Evolutionary conservation across 2,888 invertebrate genomes (phyloP).

Genomic region (Tyria jacobaeae): DNA sequence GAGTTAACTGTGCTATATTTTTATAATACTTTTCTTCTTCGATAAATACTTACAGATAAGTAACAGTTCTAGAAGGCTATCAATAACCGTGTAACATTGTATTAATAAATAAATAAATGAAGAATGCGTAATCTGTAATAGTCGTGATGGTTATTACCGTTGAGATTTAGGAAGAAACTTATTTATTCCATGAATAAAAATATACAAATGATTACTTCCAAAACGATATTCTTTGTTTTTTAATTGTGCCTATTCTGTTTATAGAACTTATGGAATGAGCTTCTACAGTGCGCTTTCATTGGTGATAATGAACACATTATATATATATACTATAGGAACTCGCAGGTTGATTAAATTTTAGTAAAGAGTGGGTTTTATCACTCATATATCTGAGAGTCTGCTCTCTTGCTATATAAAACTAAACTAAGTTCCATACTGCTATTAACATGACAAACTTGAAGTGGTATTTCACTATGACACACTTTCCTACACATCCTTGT

Average conservation of each 20-base stretch:
- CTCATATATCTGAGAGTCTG: too few relatives aligned
- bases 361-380: too few relatives aligned
- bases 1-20: slow-evolving; percentile 5
- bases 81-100: slow-evolving; percentile 23
- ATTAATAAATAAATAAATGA: slow-evolving; percentile 27
- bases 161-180: slow-evolving; percentile 58
- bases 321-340: too few relatives aligned
- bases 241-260: background rate
- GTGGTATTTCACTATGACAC: too few relatives aligned
- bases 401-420: too few relatives aligned
- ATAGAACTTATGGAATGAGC: too few relatives aligned
- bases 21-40: background rate
- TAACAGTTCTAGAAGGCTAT: slow-evolving; percentile 30
- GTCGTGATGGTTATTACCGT: slow-evolving; percentile 62
- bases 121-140: slow-evolving; percentile 51
- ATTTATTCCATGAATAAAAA: slow-evolving; percentile 84
- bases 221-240: slow-evolving; percentile 2
- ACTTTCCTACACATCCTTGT: too few relatives aligned
- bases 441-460: too few relatives aligned
- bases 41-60: slow-evolving; percentile 25
- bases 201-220: slow-evolving; percentile 46
- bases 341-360: too few relatives aligned
- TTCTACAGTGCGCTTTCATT: too few relatives aligned
- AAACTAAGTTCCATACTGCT: too few relatives aligned
- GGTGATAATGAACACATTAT: too few relatives aligned